A percentile compares a stretch with the other conserved stretches of the same genome.
These are phyloP conservation scores for Climacteris rufus DNA, from an alignment of 2,113 vertebrate species.

Conservation along the genomic window DNA sequence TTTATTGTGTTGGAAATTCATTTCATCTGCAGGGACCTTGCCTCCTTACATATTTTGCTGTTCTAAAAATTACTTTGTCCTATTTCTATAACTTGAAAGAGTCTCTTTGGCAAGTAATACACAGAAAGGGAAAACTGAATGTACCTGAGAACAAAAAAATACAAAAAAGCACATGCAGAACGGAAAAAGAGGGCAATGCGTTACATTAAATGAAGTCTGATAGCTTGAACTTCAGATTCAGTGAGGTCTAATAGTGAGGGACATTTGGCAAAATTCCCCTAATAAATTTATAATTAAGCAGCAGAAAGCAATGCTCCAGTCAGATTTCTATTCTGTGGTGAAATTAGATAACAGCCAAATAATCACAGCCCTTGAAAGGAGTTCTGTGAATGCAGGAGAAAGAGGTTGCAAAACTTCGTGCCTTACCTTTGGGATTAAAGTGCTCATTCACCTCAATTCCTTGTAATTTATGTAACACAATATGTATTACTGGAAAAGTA, in stretches of 20 bases:
- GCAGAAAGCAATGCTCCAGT: slow-evolving; percentile 4
- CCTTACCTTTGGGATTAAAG: neutral
- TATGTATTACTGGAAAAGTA: neutral
- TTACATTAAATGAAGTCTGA: neutral
- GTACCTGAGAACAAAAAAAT: neutral
- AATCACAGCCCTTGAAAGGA: neutral
- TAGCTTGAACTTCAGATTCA: neutral
- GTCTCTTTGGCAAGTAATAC: neutral
- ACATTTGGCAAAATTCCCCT: neutral
- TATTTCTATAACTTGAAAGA: slow-evolving; percentile 45
- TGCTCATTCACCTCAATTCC: neutral
- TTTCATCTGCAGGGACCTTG: neutral
- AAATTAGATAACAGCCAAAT: slow-evolving; percentile 16
- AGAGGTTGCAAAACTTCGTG: neutral
- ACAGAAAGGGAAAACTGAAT: slow-evolving; percentile 3
- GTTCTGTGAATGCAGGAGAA: neutral
- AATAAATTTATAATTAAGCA: slow-evolving; percentile 39
- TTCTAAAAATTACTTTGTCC: slow-evolving; percentile 35
- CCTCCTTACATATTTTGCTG: slow-evolving; percentile 26
- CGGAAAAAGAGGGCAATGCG: neutral
- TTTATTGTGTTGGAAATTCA: neutral
- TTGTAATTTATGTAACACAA: neutral
- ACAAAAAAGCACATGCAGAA: neutral
- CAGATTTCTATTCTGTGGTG: neutral
- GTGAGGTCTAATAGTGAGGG: neutral